Evolutionary conservation across 2,888 invertebrate species (phyloP).

Genomic region (Caenorhabditis japonica): DNA sequence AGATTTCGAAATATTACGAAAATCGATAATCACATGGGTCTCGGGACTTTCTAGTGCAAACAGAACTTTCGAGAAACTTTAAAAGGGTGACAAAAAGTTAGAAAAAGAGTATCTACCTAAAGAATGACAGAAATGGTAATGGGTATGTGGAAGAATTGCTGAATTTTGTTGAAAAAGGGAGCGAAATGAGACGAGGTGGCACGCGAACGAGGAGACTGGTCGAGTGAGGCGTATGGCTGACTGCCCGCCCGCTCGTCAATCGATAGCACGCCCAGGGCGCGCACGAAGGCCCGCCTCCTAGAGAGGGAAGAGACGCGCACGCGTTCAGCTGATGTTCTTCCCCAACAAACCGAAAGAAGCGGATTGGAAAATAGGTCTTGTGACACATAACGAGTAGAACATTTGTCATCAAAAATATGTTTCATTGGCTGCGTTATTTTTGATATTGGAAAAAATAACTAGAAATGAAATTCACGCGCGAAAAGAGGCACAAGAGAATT

Average conservation of each 20-base stretch:
- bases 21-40: constrained; percentile 15
- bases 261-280: constrained; percentile 34
- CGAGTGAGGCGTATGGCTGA: constrained; percentile 37
- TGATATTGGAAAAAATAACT: too few relatives aligned
- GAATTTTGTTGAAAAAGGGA: not conserved
- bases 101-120: not conserved
- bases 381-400: too few relatives aligned
- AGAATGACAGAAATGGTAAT: too few relatives aligned
- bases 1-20: constrained; percentile 35
- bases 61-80: not conserved
- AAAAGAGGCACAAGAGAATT: too few relatives aligned
- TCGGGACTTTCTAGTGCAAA: not conserved
- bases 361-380: too few relatives aligned
- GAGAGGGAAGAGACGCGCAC: constrained; percentile 11
- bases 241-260: constrained; percentile 18
- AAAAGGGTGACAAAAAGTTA: not conserved
- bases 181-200: constrained; percentile 17
- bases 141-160: too few relatives aligned
- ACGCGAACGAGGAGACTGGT: constrained; percentile 23
- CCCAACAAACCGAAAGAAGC: not conserved
- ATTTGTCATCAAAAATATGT: too few relatives aligned
- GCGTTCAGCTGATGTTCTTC: constrained; percentile 35
- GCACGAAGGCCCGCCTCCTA: constrained; percentile 18
- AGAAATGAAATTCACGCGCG: too few relatives aligned
- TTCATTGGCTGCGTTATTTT: too few relatives aligned